These are phyloP conservation scores for Manduca sexta DNA, from an alignment of 1,140 invertebrate species.

Conservation along the genomic window DNA sequence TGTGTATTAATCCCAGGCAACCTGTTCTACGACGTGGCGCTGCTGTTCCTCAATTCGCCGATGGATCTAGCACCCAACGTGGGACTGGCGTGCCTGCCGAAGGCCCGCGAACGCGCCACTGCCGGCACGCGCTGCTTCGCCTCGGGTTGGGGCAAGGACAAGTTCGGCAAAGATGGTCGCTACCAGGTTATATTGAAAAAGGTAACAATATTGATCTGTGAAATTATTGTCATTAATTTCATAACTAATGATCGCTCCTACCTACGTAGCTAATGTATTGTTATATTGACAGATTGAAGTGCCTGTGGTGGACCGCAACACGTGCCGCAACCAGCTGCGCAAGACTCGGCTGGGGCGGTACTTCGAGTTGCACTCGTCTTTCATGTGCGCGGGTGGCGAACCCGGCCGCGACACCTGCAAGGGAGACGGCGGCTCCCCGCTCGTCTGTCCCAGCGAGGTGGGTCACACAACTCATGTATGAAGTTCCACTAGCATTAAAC, in stretches of 20 bases:
- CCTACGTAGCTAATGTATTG: not conserved
- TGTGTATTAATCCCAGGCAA: constrained; percentile 27
- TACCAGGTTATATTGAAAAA: constrained; percentile 84
- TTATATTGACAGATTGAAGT: constrained; percentile 68
- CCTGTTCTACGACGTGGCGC: constrained; percentile 42
- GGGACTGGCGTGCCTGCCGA: constrained; percentile 81
- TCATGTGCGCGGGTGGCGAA: constrained; percentile 85
- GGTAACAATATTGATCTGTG: constrained; percentile 53
- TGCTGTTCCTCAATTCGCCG: constrained; percentile 34
- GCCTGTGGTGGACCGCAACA: constrained; percentile 73
- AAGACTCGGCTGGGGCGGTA: constrained; percentile 76
- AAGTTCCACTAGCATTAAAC: no score
- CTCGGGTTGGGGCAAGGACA: constrained; percentile 83
- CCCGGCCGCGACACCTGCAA: constrained; percentile 78
- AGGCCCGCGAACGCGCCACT: constrained; percentile 18
- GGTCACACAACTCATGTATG: no score
- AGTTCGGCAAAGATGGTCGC: constrained; percentile 74
- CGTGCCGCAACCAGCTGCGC: constrained; percentile 74
- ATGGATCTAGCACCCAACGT: constrained; percentile 75
- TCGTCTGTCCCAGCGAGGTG: constrained; percentile 79
- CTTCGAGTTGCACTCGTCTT: constrained; percentile 79
- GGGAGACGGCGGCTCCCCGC: constrained; percentile 76
- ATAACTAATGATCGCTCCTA: not conserved
- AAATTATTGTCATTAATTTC: not conserved
- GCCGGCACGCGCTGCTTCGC: constrained; percentile 73